These are phyloP conservation scores for Myotis daubentonii DNA, from an alignment of 2,797 vertebrate genomes.

Conservation along the genomic window DNA sequence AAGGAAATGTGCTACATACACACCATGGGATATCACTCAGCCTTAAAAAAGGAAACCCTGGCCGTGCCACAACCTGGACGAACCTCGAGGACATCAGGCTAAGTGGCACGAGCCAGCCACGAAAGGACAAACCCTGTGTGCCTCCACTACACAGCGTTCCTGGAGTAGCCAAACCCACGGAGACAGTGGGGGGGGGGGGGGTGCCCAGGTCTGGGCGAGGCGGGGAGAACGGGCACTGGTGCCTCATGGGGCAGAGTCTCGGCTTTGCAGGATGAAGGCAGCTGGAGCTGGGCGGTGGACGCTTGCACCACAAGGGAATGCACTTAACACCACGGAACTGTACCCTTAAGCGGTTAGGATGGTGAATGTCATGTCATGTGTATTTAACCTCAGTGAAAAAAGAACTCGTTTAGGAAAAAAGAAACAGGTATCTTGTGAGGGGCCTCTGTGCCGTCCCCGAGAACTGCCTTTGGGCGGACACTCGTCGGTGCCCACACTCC, in stretches of 20 bases:
- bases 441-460: too few species aligned
- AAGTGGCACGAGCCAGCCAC: background rate
- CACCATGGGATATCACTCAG: background rate
- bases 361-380: background rate
- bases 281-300: background rate
- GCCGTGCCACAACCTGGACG: rapidly evolving
- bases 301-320: too few species aligned
- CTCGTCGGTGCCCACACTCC: background rate
- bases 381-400: background rate
- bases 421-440: background rate
- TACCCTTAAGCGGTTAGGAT: background rate
- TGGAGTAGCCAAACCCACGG: background rate
- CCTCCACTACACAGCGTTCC: rapidly evolving
- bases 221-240: rapidly evolving
- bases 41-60: background rate
- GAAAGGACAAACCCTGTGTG: too few species aligned
- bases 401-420: background rate
- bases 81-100: background rate
- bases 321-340: background rate
- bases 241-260: background rate
- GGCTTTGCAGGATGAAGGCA: background rate
- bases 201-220: background rate
- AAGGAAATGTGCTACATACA: too few species aligned
- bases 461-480: too few species aligned
- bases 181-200: background rate